Evolutionary conservation across 2,113 vertebrate genomes (phyloP), one percentile per base, ranked within the genome.

Genomic region (Podarcis cretensis): DNA sequence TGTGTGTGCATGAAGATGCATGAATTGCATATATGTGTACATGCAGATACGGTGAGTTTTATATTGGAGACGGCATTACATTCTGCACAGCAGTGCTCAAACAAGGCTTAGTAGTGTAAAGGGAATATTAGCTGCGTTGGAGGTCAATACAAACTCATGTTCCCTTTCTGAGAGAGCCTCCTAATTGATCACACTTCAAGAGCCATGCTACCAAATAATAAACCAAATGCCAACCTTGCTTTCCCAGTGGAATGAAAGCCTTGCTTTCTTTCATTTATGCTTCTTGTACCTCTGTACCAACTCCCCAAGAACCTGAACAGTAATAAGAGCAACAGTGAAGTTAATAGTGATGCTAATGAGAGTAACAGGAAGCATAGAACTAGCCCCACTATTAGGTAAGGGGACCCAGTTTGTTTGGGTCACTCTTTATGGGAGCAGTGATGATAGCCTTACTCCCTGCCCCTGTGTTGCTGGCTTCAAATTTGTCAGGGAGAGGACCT

Each of bases 121-220:
- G 91, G 90, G 89, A 93, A 69, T 87, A 93, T 91, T 66, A 92
- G 74, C 68, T 86, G 82, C 63, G 89, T 89, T 16, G 86, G 73
- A 95, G 68, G 83, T 87, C 91, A 85, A 93, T 89, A 93, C 89
- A 94, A 94, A 85, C 86, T 89, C 37, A 16, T 93, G 7, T 1
- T 87, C 79, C 80, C 75, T 90, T 81, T 92, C 82, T 92, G 89
- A 94, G 94, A 84, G 37, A 80, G 78, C 9, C 14, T 86, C 84
- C 79, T 90, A 89, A 93, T 90, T 91, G 81, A 87, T 90, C 79
- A 30, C 14, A 85, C n/a, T 79, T 92, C 76, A 84, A 23, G 68
- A 30, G 84, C 76, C 2, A 66, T 78, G 37, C 85, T 59, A 84
- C 59, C 1, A 59, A 87, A 21, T 63, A 63, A 81, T 81, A 63